Conservation (phyloP, 1,140 invertebrate genomes). For the Bombyx mandarina region DNA sequence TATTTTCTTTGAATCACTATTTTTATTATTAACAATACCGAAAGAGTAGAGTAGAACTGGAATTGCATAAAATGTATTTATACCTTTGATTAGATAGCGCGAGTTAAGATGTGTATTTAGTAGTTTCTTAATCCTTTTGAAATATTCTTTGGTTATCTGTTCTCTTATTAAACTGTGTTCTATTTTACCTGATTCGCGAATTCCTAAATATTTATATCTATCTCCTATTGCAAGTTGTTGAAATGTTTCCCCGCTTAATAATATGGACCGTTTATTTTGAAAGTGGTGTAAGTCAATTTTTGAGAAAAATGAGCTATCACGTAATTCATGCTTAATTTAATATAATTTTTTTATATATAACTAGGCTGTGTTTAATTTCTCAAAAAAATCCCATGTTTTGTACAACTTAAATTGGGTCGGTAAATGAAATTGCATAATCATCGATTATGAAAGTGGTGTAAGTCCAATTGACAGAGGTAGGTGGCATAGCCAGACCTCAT, state of each 20-base stretch:
- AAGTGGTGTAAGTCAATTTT: no score
- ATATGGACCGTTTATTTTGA: no score
- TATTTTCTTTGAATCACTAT: not conserved
- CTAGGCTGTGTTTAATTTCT: not conserved
- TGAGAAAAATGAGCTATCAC: no score
- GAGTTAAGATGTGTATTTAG: not conserved
- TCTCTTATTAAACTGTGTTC: not conserved
- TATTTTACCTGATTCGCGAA: not conserved
- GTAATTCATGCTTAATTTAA: not conserved
- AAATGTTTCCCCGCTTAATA: no score
- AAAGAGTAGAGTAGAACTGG: not conserved
- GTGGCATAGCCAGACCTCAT: no score
- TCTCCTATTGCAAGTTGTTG: no score
- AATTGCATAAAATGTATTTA: not conserved
- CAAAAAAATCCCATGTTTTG: no score
- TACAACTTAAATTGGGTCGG: no score
- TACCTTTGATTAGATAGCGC: not conserved
- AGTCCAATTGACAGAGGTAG: no score
- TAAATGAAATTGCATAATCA: no score
- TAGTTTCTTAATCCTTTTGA: conserved; percentile 5
- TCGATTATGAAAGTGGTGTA: no score
- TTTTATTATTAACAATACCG: not conserved
- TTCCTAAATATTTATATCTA: not conserved
- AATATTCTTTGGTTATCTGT: conserved; percentile 11
- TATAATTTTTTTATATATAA: conserved; percentile 6